A percentile compares a stretch with the other conserved stretches of the same genome.
Conservation (phyloP, 2,113 vertebrate genomes). For the Petromus typicus region DNA sequence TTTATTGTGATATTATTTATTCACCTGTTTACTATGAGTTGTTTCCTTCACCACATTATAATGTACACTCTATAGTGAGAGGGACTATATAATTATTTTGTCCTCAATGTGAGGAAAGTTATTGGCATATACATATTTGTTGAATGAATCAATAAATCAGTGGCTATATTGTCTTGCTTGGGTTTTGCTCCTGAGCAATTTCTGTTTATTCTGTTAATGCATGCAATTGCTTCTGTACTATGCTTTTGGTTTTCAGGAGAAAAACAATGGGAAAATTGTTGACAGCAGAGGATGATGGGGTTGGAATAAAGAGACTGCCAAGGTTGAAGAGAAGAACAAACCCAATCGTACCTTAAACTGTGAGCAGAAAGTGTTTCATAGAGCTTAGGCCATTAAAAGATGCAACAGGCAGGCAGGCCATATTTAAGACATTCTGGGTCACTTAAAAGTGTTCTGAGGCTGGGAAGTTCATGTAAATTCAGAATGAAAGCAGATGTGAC, state of each 20-base stretch:
- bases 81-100: background rate
- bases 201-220: background rate
- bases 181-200: background rate
- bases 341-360: background rate
- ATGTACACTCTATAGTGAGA: background rate
- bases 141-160: background rate
- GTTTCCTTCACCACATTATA: background rate
- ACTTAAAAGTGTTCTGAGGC: background rate
- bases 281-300: background rate
- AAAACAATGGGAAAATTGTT: background rate
- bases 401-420: background rate
- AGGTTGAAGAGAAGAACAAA: background rate
- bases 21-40: background rate
- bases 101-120: background rate
- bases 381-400: background rate
- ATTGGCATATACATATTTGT: background rate
- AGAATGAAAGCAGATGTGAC: conserved; percentile 56
- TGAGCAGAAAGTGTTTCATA: background rate
- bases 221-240: background rate
- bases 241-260: background rate
- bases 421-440: background rate
- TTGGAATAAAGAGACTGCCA: background rate
- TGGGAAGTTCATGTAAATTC: background rate
- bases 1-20: background rate
- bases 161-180: background rate